Percentiles rank a stretch among this genome's conserved stretches.
Evolutionary conservation across 2,113 vertebrate species (phyloP).

Genomic region (Psilopsiagon aurifrons): DNA sequence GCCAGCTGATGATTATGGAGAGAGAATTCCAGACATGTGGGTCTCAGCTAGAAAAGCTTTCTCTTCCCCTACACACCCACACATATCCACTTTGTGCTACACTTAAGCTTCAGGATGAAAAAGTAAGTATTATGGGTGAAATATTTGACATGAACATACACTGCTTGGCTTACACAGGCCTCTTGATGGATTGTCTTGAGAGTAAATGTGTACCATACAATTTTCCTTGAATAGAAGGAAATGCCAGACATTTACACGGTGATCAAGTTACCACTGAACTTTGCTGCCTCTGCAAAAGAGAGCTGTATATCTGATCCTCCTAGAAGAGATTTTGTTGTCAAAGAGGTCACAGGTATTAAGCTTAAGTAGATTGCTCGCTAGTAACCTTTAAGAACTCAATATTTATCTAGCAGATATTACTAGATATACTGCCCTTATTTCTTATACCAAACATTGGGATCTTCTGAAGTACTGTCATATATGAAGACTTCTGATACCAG

Average conservation of each 20-base stretch:
- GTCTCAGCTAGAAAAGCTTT: slow-evolving; percentile 29
- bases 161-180: not conserved
- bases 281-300: not conserved
- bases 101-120: slow-evolving; percentile 22
- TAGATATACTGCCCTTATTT: not conserved
- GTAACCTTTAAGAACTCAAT: not conserved
- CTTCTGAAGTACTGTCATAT: not conserved
- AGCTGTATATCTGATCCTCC: not conserved
- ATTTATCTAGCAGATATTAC: not conserved
- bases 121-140: slow-evolving; percentile 39
- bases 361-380: not conserved
- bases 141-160: slow-evolving; percentile 14
- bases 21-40: slow-evolving; percentile 44
- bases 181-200: slow-evolving; percentile 5
- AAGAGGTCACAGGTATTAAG: not conserved
- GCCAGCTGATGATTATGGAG: slow-evolving; percentile 30
- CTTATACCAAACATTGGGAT: not conserved
- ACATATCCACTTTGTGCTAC: not conserved
- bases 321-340: not conserved
- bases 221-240: slow-evolving; percentile 57
- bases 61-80: slow-evolving; percentile 4
- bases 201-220: slow-evolving; percentile 33
- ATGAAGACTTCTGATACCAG: not conserved
- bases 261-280: not conserved
- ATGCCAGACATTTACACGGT: not conserved